Evolutionary conservation across 2,888 invertebrate species (phyloP).

Genomic region (Pediacus dermestoides): DNA sequence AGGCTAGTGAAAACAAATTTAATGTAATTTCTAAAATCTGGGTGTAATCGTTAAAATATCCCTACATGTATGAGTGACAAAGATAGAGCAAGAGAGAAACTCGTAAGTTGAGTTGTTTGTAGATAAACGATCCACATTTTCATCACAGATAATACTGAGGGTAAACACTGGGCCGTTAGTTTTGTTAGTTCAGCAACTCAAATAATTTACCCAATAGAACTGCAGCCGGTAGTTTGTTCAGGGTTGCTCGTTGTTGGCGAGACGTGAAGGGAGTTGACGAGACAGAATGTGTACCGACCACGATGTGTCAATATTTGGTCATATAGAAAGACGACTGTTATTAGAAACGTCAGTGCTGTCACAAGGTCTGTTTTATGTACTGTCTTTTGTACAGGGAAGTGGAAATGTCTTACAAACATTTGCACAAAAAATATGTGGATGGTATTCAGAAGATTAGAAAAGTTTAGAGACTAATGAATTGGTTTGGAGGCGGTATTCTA

Average conservation of each 20-base stretch:
- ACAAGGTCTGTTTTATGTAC: no score
- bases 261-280: conserved; percentile 28
- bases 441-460: no score
- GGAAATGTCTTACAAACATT: no score
- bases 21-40: conserved; percentile 23
- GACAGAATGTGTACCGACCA: conserved; percentile 45
- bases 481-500: no score
- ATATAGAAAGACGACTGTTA: conserved; percentile 47
- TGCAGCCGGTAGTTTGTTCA: conserved; percentile 47
- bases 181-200: conserved; percentile 53
- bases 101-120: conserved; percentile 38
- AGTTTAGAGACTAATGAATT: no score
- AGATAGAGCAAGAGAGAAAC: no score
- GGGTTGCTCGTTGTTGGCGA: conserved; percentile 29
- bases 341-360: no score
- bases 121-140: conserved; percentile 48
- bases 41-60: conserved; percentile 22
- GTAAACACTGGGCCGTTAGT: conserved; percentile 50
- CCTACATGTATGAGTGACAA: no score
- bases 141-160: conserved; percentile 50
- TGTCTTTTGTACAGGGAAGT: no score
- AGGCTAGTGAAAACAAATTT: no score
- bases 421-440: no score
- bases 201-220: conserved; percentile 51
- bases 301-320: conserved; percentile 49